Percentiles rank a stretch among this genome's conserved stretches.
Evolutionary conservation across 2,797 vertebrate species (phyloP).

Genomic region (Anguilla anguilla): DNA sequence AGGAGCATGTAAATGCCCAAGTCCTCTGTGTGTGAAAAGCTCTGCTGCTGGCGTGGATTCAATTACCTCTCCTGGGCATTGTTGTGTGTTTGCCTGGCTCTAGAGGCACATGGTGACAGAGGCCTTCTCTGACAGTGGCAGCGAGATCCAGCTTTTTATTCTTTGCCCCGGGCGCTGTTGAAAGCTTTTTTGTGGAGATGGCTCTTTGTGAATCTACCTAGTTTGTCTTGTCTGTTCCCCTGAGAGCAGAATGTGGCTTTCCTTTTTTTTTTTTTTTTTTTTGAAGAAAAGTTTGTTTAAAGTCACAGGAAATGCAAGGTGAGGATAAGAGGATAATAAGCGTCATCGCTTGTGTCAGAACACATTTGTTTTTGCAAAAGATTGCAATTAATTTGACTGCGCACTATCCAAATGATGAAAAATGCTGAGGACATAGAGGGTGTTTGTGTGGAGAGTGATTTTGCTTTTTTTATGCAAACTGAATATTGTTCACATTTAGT

Average conservation of each 20-base stretch:
- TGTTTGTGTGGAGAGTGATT: not conserved
- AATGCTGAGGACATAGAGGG: not conserved
- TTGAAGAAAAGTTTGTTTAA: not conserved
- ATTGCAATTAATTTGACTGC: not conserved
- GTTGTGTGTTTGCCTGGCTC: not conserved
- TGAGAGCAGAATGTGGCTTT: not conserved
- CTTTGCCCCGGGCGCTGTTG: not conserved
- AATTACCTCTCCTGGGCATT: not conserved
- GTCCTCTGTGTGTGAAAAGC: not conserved
- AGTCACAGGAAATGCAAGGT: not conserved
- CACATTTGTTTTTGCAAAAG: not conserved
- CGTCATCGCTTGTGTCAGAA: not conserved
- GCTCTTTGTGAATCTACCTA: not conserved
- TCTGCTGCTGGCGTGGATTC: not conserved
- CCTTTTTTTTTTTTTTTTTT: not conserved
- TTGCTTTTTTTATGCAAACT: not conserved
- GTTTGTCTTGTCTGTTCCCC: not conserved
- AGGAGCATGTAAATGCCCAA: not conserved
- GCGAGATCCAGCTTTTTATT: not conserved
- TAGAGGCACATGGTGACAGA: not conserved
- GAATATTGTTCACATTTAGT: not conserved
- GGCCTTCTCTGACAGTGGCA: not conserved
- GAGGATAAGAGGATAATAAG: not conserved
- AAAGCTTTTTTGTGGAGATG: slow-evolving; percentile 12
- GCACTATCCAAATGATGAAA: not conserved